Conservation (phyloP, 2,113 vertebrate genomes). For the Myrmophylax atrothorax region DNA sequence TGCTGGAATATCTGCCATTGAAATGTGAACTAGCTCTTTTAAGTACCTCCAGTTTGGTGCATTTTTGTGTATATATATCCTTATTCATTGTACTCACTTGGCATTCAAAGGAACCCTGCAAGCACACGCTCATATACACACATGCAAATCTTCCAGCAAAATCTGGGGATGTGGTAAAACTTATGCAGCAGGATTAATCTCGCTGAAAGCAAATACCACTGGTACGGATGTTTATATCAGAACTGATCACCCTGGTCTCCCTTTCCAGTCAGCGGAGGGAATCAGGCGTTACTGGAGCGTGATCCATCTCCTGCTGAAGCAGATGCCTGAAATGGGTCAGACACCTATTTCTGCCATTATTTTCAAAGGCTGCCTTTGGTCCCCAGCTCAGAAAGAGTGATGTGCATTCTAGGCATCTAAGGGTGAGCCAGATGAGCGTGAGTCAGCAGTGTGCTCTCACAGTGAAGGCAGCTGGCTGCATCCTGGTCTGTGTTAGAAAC, state of each 20-base stretch:
- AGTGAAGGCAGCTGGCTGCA: background rate
- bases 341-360: background rate
- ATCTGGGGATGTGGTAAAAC: background rate
- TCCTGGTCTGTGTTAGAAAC: background rate
- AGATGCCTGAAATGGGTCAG: conserved; percentile 21
- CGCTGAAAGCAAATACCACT: background rate
- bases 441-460: background rate
- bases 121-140: background rate
- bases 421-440: background rate
- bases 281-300: background rate
- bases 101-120: background rate
- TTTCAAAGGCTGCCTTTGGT: background rate
- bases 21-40: background rate
- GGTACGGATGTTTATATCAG: background rate
- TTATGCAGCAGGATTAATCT: background rate
- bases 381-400: background rate
- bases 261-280: background rate
- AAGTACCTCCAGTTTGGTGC: background rate
- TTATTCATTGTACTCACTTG: background rate
- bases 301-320: background rate
- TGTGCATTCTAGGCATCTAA: background rate
- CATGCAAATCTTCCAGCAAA: background rate
- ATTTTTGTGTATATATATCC: background rate
- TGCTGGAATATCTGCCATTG: background rate
- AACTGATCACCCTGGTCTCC: background rate